Conservation (phyloP, 1,140 invertebrate genomes). For the Polyergus mexicanus region DNA sequence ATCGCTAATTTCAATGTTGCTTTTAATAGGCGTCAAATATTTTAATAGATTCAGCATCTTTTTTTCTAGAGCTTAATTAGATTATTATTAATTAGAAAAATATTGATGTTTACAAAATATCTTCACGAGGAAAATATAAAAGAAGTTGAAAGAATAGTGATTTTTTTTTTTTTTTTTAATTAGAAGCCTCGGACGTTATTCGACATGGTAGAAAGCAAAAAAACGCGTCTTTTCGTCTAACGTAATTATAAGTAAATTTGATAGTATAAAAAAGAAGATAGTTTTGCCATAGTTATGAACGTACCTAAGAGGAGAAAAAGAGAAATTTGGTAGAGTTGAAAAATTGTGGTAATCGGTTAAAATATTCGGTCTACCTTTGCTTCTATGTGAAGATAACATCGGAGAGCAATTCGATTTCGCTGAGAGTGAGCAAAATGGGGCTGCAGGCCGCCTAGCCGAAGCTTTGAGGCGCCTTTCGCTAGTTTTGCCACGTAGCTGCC, state of each 20-base stretch:
- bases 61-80: conserved; percentile 57
- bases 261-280: neutral
- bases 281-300: neutral
- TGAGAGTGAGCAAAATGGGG: conserved; percentile 86
- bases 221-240: neutral
- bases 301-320: conserved; percentile 35
- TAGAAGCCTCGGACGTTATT: neutral
- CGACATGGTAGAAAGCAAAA: neutral
- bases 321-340: conserved; percentile 61
- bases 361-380: conserved; percentile 84
- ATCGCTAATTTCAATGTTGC: conserved; percentile 72
- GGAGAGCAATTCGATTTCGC: conserved; percentile 87
- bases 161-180: conserved; percentile 11
- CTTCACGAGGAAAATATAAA: neutral
- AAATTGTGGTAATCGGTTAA: conserved; percentile 60
- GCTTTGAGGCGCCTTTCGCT: conserved; percentile 89
- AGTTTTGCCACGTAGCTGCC: conserved; percentile 90
- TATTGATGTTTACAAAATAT: conserved; percentile 11
- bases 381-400: conserved; percentile 88
- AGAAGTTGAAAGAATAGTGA: conserved; percentile 17
- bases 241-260: conserved; percentile 15
- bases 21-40: conserved; percentile 67
- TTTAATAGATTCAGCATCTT: conserved; percentile 47
- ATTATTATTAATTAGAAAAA: neutral
- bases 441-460: conserved; percentile 87